Evolutionary conservation across 2,888 invertebrate species (phyloP), one percentile per base, ranked within the genome.

Genomic region (Machimus atricapillus): DNA sequence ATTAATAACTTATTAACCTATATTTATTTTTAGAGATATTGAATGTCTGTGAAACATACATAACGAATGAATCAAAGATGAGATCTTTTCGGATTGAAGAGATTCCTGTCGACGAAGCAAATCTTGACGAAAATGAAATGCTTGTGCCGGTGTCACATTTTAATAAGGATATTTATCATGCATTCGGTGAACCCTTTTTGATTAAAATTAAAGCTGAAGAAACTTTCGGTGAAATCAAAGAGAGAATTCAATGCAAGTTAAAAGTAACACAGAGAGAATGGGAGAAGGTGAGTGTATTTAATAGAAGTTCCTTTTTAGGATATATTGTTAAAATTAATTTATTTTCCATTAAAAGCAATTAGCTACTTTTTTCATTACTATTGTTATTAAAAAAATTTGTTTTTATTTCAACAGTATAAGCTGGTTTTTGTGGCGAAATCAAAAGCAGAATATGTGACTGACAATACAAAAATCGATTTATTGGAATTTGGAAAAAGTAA

Each of bases 71-170:
- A 34, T 27, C 56, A 27, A 82, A 58, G 9, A 16, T 31, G 4
- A 56, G 58, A 90, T 91, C 93, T 87, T 94, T 93, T 91, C 93
- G 98, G 92, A 96, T 98, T 93, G 99, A 99, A 93, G 98, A 98
- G 94, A 95, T 98, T 89, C 98, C 98, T 14, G 94, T 94, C 89
- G 98, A 98, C 89, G 98, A 99, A 92, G 90, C 97, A 85, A 94
- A 95, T 90, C 91, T 98, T 89, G 93, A 93, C 91, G 94, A 94
- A 93, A 96, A 96, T 87, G 98, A 98, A 93, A 94, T 97, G 93
- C 93, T 98, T 88, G 95, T 99, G 89, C 97, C 98, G 87, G 98
- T 98, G 91, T 97, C 98, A 88, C 98, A 99, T 94, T 99, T 97
- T 94, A 96, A 97, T 92, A 98, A 98, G 94, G 98, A 98, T 92